phyloP scores from a whole-genome alignment of 2,113 vertebrate genomes.

The Anguilla rostrata region DNA sequence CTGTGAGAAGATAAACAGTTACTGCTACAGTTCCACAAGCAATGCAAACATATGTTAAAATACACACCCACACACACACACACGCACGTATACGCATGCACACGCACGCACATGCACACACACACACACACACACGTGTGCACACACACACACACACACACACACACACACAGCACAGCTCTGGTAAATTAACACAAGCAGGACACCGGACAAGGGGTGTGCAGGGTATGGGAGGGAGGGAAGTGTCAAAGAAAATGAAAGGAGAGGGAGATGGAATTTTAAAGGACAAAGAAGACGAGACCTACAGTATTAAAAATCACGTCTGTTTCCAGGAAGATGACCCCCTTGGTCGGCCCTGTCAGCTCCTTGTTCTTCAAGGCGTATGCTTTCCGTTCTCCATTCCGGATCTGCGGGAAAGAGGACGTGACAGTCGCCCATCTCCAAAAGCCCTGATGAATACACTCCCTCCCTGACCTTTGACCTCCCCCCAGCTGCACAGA shows the following conservation, averaged over 20 bases:
- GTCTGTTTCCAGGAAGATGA: conserved; percentile 92
- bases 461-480: conserved; percentile 77
- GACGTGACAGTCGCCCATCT: conserved; percentile 89
- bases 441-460: conserved; percentile 78
- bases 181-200: neutral
- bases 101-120: conserved; percentile 13
- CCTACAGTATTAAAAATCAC: conserved; percentile 96
- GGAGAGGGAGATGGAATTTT: conserved; percentile 47
- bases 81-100: neutral
- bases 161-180: neutral
- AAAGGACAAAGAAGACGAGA: conserved; percentile 62
- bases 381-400: conserved; percentile 91
- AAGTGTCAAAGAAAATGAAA: neutral
- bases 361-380: conserved; percentile 95
- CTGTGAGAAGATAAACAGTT: conserved; percentile 61
- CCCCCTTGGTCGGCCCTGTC: conserved; percentile 91
- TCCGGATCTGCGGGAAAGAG: conserved; percentile 85
- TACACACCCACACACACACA: neutral
- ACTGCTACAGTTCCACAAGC: conserved; percentile 12
- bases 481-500: conserved; percentile 80
- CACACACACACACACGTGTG: conserved; percentile 11
- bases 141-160: neutral
- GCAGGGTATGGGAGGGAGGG: neutral
- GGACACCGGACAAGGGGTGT: neutral
- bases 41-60: neutral